Percentiles rank a stretch among this genome's conserved stretches.
Evolutionary conservation across 2,797 vertebrate species (phyloP).

Genomic region (Triplophysa bombifrons): DNA sequence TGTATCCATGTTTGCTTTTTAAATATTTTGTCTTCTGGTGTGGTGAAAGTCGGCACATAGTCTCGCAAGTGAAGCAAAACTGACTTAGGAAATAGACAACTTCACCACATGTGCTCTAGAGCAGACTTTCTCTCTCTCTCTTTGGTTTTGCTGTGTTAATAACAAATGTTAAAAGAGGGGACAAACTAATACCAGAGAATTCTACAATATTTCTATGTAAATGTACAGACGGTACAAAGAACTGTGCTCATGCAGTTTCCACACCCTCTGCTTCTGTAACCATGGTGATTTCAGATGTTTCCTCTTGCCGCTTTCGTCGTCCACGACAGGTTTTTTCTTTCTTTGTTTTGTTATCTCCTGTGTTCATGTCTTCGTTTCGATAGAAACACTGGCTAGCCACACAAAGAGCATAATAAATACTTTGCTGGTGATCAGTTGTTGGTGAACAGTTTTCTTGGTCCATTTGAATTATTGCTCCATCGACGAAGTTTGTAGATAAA

Average conservation of each 20-base stretch:
- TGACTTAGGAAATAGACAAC: slow-evolving; percentile 81
- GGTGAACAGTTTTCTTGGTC: neutral
- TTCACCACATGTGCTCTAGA: slow-evolving; percentile 85
- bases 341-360: slow-evolving; percentile 60
- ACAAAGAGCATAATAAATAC: slow-evolving; percentile 11
- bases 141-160: slow-evolving; percentile 86
- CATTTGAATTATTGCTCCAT: slow-evolving; percentile 4
- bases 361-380: slow-evolving; percentile 52
- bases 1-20: slow-evolving; percentile 81
- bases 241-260: slow-evolving; percentile 85
- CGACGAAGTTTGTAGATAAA: slow-evolving; percentile 2
- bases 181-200: slow-evolving; percentile 92
- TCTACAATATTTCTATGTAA: slow-evolving; percentile 95
- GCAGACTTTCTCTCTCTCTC: slow-evolving; percentile 84
- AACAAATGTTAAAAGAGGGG: slow-evolving; percentile 83
- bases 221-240: slow-evolving; percentile 99
- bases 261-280: slow-evolving; percentile 59
- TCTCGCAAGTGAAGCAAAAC: slow-evolving; percentile 68
- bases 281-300: slow-evolving; percentile 76
- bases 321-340: slow-evolving; percentile 39
- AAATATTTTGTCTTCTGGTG: slow-evolving; percentile 79
- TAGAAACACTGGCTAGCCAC: slow-evolving; percentile 25
- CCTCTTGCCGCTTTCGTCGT: slow-evolving; percentile 58
- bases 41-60: slow-evolving; percentile 70
- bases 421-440: neutral